Evolutionary conservation across 2,888 invertebrate genomes (phyloP).

Genomic region (Caenorhabditis afra): DNA sequence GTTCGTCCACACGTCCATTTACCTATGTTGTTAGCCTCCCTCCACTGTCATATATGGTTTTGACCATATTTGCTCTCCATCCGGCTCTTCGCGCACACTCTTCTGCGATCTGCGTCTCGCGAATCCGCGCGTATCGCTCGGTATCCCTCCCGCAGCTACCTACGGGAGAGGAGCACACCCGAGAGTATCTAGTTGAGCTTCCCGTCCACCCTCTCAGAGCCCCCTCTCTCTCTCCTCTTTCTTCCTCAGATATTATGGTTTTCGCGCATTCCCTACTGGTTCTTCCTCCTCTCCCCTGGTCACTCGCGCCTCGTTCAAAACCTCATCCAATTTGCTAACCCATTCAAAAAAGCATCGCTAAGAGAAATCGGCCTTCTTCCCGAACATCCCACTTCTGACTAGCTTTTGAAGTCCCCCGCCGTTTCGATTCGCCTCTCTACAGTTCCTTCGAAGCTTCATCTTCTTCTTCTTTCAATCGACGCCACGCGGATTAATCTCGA

Average conservation of each 20-base stretch:
- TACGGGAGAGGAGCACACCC: conserved; percentile 26
- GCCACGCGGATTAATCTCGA: conserved; percentile 16
- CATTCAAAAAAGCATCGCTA: conserved; percentile 32
- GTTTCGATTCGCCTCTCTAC: conserved; percentile 32
- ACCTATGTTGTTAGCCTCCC: conserved; percentile 57
- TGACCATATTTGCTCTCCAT: conserved; percentile 57
- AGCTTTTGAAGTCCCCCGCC: conserved; percentile 48
- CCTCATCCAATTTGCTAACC: conserved; percentile 54
- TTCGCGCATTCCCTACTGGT: conserved; percentile 34
- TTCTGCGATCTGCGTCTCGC: conserved; percentile 41
- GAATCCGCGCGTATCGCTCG: conserved; percentile 44
- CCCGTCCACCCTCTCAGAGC: conserved; percentile 23
- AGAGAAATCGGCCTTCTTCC: conserved; percentile 10
- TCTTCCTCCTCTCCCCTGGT: conserved; percentile 9
- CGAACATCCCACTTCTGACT: conserved; percentile 13
- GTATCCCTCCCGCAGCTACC: conserved; percentile 37
- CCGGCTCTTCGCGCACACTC: conserved; percentile 59
- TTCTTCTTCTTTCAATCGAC: conserved; percentile 30
- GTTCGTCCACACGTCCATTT: conserved; percentile 37
- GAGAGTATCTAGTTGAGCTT: conserved; percentile 57
- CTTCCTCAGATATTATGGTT: conserved; percentile 36
- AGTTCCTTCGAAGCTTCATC: conserved; percentile 36
- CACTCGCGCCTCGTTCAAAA: conserved; percentile 39
- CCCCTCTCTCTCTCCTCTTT: background rate
- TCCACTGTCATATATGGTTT: conserved; percentile 58